Base-by-base conservation (phyloP, 2,113 vertebrate species). In the Ursus arctos region DNA sequence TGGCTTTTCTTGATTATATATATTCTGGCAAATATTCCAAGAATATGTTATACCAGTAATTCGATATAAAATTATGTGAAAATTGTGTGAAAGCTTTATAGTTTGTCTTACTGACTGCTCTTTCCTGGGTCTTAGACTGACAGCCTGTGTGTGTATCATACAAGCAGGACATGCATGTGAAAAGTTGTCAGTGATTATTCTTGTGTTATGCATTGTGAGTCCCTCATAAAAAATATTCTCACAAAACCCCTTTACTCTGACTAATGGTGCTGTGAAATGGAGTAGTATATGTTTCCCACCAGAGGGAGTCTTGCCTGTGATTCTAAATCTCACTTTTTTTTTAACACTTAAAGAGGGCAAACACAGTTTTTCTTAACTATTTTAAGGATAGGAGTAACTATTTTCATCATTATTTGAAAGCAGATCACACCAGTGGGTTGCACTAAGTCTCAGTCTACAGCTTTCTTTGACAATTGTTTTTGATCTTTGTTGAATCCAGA, bases 271-370 rank as follows among this genome's bases (percentile, higher is more conserved):
- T 83, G 1, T 76, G 77, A 94, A 93, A 55, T 90, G 19, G 53
- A 83, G 83, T 76, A 63, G 40, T 82, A 7, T 80, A 36, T 91
- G 69, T 91, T 97, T 83, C 22, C 96, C 98, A 98, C 94, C 51
- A 65, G 97, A 80, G 83, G 95, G 98, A 97, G 97, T 97, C 0
- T 10, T 90, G 36, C 55, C 43, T 95, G 24, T 7, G 8, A 81
- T n/a, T 96, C 33, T 89, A 79, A 33, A 28, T 6, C 8, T 71
- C 11, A 16, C 67, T 80, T 86, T 51, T 57, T 74, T 81, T 77
- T 92, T 95, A 93, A 84, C 10, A 61, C 43, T 91, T 65, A 88
- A 53, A 88, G 36, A 94, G 31, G 8, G 15, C 11, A 55, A 74
- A 26, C 10, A 76, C 33, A 53, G 24, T 43, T 59, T 61, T 86